These are phyloP conservation scores for Octodon degus DNA, from an alignment of 2,113 vertebrate species.

Conservation along the genomic window DNA sequence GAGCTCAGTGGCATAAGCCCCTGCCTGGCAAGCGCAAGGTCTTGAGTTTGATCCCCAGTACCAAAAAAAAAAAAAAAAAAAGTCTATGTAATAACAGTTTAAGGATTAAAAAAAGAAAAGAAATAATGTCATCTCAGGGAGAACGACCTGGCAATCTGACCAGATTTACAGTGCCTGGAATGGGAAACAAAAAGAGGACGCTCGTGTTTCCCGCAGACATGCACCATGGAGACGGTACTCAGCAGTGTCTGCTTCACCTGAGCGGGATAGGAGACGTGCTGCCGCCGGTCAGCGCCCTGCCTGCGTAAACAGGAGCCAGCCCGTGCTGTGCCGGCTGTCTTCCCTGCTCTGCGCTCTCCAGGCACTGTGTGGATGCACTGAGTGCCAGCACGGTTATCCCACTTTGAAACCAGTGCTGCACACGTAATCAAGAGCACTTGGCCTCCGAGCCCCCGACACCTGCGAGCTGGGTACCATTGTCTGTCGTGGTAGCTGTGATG, in stretches of 20 bases:
- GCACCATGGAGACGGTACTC: not conserved
- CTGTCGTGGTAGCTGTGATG: slow-evolving; percentile 66
- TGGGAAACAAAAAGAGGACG: not conserved
- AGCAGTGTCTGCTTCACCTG: not conserved
- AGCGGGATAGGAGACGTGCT: not conserved
- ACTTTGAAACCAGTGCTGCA: slow-evolving; percentile 50
- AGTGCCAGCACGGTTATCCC: slow-evolving; percentile 30
- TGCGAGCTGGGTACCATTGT: not conserved
- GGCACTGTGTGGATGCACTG: slow-evolving; percentile 60
- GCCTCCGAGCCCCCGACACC: not conserved
- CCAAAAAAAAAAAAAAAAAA: not conserved
- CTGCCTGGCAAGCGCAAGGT: too few species aligned
- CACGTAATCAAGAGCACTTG: slow-evolving; percentile 65
- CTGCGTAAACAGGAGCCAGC: not conserved
- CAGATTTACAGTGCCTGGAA: not conserved
- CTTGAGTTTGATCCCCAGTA: too few species aligned
- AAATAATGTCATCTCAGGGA: not conserved
- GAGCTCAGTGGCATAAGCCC: too few species aligned
- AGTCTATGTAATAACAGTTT: slow-evolving; percentile 19
- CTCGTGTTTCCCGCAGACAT: not conserved
- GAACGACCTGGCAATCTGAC: slow-evolving; percentile 5
- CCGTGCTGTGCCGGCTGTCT: slow-evolving; percentile 27
- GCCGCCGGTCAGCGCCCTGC: not conserved
- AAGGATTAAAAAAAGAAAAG: not conserved
- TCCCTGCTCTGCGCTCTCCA: slow-evolving; percentile 56